Evolutionary conservation across 2,113 vertebrate species (phyloP), one percentile per base, ranked within the genome.

Genomic region (Nycticorax nycticorax): DNA sequence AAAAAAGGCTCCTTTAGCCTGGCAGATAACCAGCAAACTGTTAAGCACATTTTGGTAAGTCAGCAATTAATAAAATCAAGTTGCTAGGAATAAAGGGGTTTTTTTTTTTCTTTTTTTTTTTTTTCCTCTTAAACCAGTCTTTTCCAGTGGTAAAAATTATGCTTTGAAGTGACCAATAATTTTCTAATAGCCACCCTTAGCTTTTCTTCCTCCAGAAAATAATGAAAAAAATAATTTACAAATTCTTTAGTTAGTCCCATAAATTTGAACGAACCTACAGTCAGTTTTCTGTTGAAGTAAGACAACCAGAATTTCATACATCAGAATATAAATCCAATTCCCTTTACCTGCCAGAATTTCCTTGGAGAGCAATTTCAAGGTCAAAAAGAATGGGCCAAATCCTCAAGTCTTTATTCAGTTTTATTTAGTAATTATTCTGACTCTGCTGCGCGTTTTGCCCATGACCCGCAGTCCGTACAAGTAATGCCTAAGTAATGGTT

Each of bases 311-410:
- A 90, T 95, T 88, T 87, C 74, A 87, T 92, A 92, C 76, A 86
- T 94, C 92, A 93, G 92, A 96, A 88, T 66, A 92, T 79, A 96
- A 97, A 94, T 88, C 93, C 88, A 16, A 89, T 71, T 71, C 93
- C 76, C 73, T 90, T 85, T 85, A 91, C 92, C 93, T 91, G 87
- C 78, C 89, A 74, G 41, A 17, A 94, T 88, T 78, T 92, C 95
- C 94, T 88, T 9, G 1, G 88, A 89, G 93, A 96, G 91, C 91
- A 87, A 94, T 96, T 93, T 57, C 85, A 66, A 88, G 94, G 93
- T 85, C 81, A 69, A 73, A 30, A 87, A 69, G 85, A 85, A 84
- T 0, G 30, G 91, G 84, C 63, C 68, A 64, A 89, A 86, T 55
- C 92, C 77, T 66, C 32, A 45, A 50, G 77, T 47, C 94, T 68